A percentile compares a stretch with the other conserved stretches of the same genome.
These are phyloP conservation scores for Porites cylindrica DNA, from an alignment of 92 coral and sea anemone species.

Conservation along the genomic window DNA sequence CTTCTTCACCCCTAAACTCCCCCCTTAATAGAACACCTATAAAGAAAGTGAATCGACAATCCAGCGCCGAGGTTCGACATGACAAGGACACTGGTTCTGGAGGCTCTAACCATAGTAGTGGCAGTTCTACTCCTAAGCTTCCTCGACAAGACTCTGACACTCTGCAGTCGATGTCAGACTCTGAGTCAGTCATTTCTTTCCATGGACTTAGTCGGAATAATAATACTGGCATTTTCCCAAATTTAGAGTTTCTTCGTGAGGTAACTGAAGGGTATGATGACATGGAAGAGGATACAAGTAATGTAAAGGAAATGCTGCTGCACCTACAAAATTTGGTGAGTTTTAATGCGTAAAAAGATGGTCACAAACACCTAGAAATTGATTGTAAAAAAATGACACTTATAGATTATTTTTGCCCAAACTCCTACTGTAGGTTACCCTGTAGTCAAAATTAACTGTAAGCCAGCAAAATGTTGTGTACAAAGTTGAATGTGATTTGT, in stretches of 20 bases:
- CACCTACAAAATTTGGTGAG: conserved; percentile 88
- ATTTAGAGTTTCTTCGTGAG: conserved; percentile 73
- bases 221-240: not conserved
- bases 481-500: too few relatives aligned
- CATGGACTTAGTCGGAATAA: not conserved
- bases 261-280: conserved; percentile 80
- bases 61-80: conserved; percentile 51
- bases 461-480: too few relatives aligned
- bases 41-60: conserved; percentile 52
- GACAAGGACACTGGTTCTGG: conserved; percentile 53
- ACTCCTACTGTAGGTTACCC: too few relatives aligned
- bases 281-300: conserved; percentile 82
- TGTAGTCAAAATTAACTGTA: too few relatives aligned
- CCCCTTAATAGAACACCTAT: conserved; percentile 40
- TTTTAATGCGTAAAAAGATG: not conserved
- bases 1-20: conserved; percentile 59
- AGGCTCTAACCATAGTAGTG: conserved; percentile 78
- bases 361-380: too few relatives aligned
- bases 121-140: conserved; percentile 72
- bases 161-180: conserved; percentile 50
- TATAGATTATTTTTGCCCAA: too few relatives aligned
- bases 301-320: conserved; percentile 70
- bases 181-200: conserved; percentile 68
- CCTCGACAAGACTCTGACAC: conserved; percentile 26
- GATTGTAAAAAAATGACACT: too few relatives aligned